phyloP scores from a whole-genome alignment of 2,113 vertebrate genomes.

The Tetrax tetrax region DNA sequence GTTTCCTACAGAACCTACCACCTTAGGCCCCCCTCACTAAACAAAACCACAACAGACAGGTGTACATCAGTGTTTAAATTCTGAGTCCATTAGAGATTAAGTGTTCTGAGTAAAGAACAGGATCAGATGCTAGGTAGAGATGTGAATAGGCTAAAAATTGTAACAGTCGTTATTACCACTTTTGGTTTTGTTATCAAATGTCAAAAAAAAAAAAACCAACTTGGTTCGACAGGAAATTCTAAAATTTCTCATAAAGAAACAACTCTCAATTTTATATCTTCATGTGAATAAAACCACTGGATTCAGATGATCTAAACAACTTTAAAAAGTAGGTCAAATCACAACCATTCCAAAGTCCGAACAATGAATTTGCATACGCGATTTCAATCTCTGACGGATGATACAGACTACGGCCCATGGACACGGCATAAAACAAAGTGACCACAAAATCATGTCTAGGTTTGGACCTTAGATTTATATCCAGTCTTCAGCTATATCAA shows the following conservation, averaged over 20 bases:
- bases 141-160: background rate
- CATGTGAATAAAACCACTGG: fast-evolving
- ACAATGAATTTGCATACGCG: background rate
- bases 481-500: background rate
- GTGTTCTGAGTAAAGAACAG: background rate
- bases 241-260: background rate
- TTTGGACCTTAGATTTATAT: background rate
- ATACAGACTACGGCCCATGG: background rate
- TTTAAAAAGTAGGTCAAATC: background rate
- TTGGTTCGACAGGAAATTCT: background rate
- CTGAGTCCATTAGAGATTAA: background rate
- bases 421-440: fast-evolving
- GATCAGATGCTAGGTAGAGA: background rate
- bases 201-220: background rate
- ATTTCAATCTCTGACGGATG: background rate
- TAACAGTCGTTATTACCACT: background rate
- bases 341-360: background rate
- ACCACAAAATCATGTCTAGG: background rate
- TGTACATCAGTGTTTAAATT: background rate
- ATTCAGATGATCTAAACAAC: background rate
- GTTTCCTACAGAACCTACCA: too few species aligned
- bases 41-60: too few species aligned
- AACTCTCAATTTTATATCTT: background rate
- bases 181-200: background rate
- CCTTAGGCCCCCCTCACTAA: too few species aligned